Evolutionary conservation across 2,888 invertebrate species (phyloP), one percentile per base, ranked within the genome.

Genomic region (Campoplex capitator): DNA sequence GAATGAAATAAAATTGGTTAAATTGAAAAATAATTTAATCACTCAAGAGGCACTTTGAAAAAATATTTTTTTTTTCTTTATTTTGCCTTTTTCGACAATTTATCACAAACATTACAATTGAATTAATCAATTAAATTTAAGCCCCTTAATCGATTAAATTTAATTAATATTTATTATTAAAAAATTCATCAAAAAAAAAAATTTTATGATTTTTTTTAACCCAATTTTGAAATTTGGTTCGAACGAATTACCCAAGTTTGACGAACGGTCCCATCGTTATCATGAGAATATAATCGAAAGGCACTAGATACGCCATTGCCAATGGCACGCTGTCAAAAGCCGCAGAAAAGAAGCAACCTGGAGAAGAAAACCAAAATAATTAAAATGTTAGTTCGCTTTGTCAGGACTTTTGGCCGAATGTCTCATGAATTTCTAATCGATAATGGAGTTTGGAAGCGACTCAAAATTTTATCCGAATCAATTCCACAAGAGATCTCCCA

Each of bases 261-360:
- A 98, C 95, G 93, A 98, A 98, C 62, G 98, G 95, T 38, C 98
- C 98, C 77, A 98, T 98, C 1, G 98, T 98, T 90, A 98, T 96
- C 97, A 98, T 98, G 83, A 98, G 96, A 13, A 97, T 95, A 91
- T 97, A 98, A 94, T 98, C 98, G 91, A 98, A 97, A 0, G 98
- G 98, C 87, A 98, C 97, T 77, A 98, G 95, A 93, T 97, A 98
- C 0, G 97, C 97, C 95, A 98, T 97, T 0, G 98, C 97, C 71
- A 97, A 92, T 1, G 98, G 96, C 92, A 97, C 96, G 16, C 97
- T 97, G 56, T 97, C 97, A 92, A 98, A 98, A 0, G 97, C 97
- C 56, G 97, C 97, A 0, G 98, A 98, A 94, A 98, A 98, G 94
- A 98, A 97, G 74, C 97, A 97, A 28, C 97, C 97, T 97, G 94